Evolutionary conservation across 2,888 invertebrate species (phyloP), one percentile per base, ranked within the genome.

Genomic region (Erebia epiphron): DNA sequence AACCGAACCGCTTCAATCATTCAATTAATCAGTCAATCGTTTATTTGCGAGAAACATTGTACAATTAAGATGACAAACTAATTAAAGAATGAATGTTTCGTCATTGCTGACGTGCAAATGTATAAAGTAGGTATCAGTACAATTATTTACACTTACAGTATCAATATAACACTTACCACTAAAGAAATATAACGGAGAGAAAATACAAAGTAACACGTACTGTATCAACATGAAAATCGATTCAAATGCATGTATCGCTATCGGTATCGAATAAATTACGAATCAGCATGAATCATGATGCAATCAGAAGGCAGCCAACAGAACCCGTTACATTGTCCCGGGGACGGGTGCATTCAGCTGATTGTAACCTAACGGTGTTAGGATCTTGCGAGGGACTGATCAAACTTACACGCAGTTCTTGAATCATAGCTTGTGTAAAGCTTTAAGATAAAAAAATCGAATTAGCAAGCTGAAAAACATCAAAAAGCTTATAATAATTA

Each of bases 281-380:
- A 21, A 46, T 62, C 62, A 49, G 49, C 62, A 14, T 62, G 49
- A 49, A 49, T 49, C 62, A 8, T 62, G 62, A 49, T 62, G 49
- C 62, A 21, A 62, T 49, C 21, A 49, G 21, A 46, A 61, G 18
- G 61, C 13, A 11, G 62, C 46, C 49, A 46, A 49, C 8, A 62
- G 18, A 62, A 62, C 62, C 62, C 62, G 62, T 62, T 62, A 62
- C 49, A 21, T n/a, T 54, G 61, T 18, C 68, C 61, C 68, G 21
- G 62, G 49, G 0, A 43, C 54, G 58, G 26, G 54, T 54, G 60
- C 61, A 58, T 57, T 66, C 65, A 61, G 61, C 43, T 66, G 60
- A 66, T 61, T 52, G 65, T 35, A 60, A 26, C 16, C 68, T 73
- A 73, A 73, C 73, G 70, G 73, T 61, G 54, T 35, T 62, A 49